Evolutionary conservation across 2,888 invertebrate species (phyloP), one percentile per base, ranked within the genome.

Genomic region (Aricia artaxerxes): DNA sequence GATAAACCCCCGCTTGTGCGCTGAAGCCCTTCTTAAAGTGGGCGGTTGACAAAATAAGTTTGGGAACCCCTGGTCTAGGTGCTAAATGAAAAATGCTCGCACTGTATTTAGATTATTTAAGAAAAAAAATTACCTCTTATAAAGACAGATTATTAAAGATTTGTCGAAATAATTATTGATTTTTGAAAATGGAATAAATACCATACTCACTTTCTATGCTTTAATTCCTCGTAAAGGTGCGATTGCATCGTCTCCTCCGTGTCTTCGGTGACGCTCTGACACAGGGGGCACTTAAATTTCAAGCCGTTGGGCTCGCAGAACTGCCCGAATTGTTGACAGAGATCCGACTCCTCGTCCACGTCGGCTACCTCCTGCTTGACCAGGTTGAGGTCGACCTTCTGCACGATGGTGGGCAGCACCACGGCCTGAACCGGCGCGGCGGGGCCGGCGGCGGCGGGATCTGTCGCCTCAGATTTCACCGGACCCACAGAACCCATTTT

Each of bases 141-240:
- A 24, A 24, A 24, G 24, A 24, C 24, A 24, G 24, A 24, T 24
- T 24, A 24, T 24, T 24, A 24, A 24, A 24, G 24, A 24, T 24
- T 24, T 24, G 24, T 24, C 24, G 24, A 24, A 24, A 24, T 24
- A 24, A 24, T 24, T 24, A 7, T 40, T 40, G 6, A 40, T 49
- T 49, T 49, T 9, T 49, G 11, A 49, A 49, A 24, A 24, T 24
- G 24, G 9, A 9, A 49, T 49, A 77, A 61, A 2, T 40, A n/a
- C 31, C 16, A 4, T 82, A 90, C 93, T 92, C 85, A 97, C 96
- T 95, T 96, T 83, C 95, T 94, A 84, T 96, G 96, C 77, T 96
- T 95, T 44, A 97, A 89, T 84, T 97, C 97, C 84, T 96, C 95
- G 84, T 94, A 96, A 78, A 97, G 88, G 90, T 97, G 97, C 61